A percentile compares a stretch with the other conserved stretches of the same genome.
phyloP scores from a whole-genome alignment of 1,140 invertebrate genomes.

The Oscheius sp. region DNA sequence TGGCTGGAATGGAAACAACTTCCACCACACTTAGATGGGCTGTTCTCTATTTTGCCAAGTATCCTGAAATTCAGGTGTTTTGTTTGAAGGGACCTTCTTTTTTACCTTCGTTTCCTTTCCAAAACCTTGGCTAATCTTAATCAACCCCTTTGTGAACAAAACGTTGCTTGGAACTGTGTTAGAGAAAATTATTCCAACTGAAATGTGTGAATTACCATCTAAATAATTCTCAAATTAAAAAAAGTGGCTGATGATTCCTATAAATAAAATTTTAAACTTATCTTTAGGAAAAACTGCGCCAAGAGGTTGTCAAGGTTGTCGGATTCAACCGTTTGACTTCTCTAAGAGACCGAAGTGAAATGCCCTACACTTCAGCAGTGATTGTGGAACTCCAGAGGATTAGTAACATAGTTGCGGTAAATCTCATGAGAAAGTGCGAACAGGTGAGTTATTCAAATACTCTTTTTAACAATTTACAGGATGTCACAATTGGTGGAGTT shows the following conservation, averaged over 20 bases:
- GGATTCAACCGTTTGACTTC: neutral
- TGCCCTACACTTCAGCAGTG: neutral
- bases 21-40: neutral
- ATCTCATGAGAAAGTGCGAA: neutral
- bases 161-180: no score
- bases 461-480: neutral
- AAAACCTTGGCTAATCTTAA: no score
- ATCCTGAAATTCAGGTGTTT: neutral
- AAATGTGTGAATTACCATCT: no score
- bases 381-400: neutral
- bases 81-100: no score
- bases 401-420: neutral
- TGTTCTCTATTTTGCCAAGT: neutral
- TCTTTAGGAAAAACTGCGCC: neutral
- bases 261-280: neutral
- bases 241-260: no score
- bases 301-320: neutral
- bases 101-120: no score
- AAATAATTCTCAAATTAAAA: no score
- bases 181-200: no score
- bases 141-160: no score
- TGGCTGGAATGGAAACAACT: conserved; percentile 1
- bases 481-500: neutral
- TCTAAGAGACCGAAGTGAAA: neutral
- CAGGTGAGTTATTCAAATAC: neutral